Evolutionary conservation across 2,797 vertebrate species (phyloP).

Genomic region (Siniperca scherzeri): DNA sequence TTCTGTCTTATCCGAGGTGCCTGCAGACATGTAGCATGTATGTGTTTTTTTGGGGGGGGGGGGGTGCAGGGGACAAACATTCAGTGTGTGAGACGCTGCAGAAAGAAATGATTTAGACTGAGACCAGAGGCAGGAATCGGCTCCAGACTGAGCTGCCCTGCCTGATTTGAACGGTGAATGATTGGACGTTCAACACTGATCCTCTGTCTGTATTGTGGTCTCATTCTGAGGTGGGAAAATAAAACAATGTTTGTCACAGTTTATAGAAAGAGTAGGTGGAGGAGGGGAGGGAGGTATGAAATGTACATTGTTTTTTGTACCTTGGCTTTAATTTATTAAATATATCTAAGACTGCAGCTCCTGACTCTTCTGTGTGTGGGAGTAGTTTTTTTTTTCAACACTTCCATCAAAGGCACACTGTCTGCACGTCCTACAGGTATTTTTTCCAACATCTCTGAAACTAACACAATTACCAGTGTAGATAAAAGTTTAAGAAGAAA

Average conservation of each 20-base stretch:
- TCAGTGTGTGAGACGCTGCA: slow-evolving; percentile 47
- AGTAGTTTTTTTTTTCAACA: neutral
- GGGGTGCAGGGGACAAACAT: slow-evolving; percentile 46
- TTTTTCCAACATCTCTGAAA: neutral
- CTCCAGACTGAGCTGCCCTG: slow-evolving; percentile 26
- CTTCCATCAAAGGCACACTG: slow-evolving; percentile 13
- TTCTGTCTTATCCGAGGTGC: slow-evolving; percentile 84
- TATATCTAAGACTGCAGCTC: slow-evolving; percentile 86
- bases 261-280: slow-evolving; percentile 56
- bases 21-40: slow-evolving; percentile 90
- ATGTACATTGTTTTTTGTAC: slow-evolving; percentile 89
- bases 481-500: neutral
- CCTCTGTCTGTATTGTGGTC: slow-evolving; percentile 48
- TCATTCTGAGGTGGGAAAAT: slow-evolving; percentile 52
- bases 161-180: slow-evolving; percentile 51
- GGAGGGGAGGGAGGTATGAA: slow-evolving; percentile 64
- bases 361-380: slow-evolving; percentile 44
- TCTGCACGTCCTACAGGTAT: slow-evolving; percentile 3
- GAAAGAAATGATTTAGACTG: slow-evolving; percentile 31
- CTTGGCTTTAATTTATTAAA: slow-evolving; percentile 93
- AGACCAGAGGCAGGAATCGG: slow-evolving; percentile 22
- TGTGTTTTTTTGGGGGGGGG: slow-evolving; percentile 71
- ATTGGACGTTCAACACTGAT: slow-evolving; percentile 54
- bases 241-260: slow-evolving; percentile 65
- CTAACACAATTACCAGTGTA: neutral